These are phyloP conservation scores for Sebastes hopkinsi DNA, from an alignment of 2,797 vertebrate species.

Conservation along the genomic window DNA sequence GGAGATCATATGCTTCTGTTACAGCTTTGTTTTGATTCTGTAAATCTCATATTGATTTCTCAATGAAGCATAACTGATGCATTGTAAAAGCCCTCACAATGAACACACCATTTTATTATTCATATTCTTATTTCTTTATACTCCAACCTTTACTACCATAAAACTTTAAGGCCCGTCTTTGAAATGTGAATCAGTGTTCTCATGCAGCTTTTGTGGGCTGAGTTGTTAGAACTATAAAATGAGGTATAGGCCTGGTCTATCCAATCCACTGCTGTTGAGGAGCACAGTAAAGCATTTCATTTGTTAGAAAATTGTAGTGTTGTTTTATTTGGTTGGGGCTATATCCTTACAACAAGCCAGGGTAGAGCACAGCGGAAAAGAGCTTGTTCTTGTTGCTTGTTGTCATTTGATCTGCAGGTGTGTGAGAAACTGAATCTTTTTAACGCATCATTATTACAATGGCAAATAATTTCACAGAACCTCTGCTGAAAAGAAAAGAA, in stretches of 20 bases:
- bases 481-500: not conserved
- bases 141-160: constrained; percentile 2
- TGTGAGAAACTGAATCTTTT: not conserved
- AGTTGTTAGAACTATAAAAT: constrained; percentile 37
- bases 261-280: not conserved
- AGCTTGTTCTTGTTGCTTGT: not conserved
- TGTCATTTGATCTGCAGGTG: not conserved
- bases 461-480: not conserved
- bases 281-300: constrained; percentile 14
- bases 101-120: constrained; percentile 36
- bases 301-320: constrained; percentile 1
- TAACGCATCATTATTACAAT: not conserved
- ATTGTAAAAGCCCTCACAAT: constrained; percentile 25
- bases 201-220: constrained; percentile 14
- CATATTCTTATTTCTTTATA: constrained; percentile 37
- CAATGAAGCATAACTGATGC: constrained; percentile 32
- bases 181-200: constrained; percentile 33
- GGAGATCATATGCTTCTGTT: constrained; percentile 9
- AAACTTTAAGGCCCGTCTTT: constrained; percentile 16
- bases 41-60: constrained; percentile 58
- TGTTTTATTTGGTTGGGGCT: not conserved
- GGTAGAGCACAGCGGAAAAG: not conserved
- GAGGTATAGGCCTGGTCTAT: not conserved
- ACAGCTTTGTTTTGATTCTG: constrained; percentile 46
- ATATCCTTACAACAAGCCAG: not conserved